Evolutionary conservation across 2,888 invertebrate species (phyloP), one percentile per base, ranked within the genome.

Genomic region (Drosophila borealis): DNA sequence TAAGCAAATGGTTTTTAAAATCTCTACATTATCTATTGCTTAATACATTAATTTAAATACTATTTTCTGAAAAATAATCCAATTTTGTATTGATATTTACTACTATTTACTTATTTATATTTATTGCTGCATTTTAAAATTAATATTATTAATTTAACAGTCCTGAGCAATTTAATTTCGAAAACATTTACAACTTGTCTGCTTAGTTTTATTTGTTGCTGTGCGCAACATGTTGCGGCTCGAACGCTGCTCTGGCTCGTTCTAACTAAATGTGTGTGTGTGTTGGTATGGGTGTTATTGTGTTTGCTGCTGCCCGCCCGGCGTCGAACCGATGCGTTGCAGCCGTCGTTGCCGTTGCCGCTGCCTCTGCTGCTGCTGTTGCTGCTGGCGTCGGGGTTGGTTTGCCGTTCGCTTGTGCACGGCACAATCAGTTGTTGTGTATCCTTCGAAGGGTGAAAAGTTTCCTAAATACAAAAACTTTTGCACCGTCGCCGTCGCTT

Each of bases 391-490:
- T 75, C 83, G 78, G 86, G 91, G 91, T 90, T 91, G 88, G 73
- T 91, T 89, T 90, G 81, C 80, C 81, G 86, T 81, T 85, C 79
- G 77, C 85, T 82, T 80, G 80, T 79, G 78, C 84, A 86, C 88
- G 85, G 81, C 82, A 80, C 89, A 81, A 90, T 88, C 92, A 92
- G 92, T 92, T 92, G 92, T 92, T 92, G 92, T 92, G 92, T 92
- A 91, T 92, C 92, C 92, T 92, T 92, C 92, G 92, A 90, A 90
- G 91, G 92, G 91, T 92, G 91, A 91, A 92, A 91, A 91, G 90
- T 91, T 91, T 89, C 83, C 80, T 82, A 84, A 68, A 88, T 81
- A 90, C 88, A 83, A 72, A 87, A 86, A 91, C 88, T 90, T 90
- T 90, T 84, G 81, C 89, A 86, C 88, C 90, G 91, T 80, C 80